Percentiles rank a stretch among this genome's conserved stretches.
Evolutionary conservation across 2,888 invertebrate species (phyloP).

Genomic region (Dione juno): DNA sequence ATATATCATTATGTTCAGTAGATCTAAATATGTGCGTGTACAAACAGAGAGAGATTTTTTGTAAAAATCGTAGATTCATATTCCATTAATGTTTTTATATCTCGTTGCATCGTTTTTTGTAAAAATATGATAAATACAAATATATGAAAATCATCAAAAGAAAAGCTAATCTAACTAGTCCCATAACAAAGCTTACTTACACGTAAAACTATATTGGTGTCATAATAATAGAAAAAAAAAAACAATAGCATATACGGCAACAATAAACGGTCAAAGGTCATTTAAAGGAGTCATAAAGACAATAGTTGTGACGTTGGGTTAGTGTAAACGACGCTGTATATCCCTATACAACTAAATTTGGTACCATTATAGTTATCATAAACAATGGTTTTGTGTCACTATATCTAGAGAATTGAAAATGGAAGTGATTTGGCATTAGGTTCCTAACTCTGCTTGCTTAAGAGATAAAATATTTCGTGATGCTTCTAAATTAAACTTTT

Average conservation of each 20-base stretch:
- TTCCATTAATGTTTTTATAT: too few species aligned
- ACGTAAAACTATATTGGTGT: slow-evolving; percentile 10
- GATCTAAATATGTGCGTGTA: too few species aligned
- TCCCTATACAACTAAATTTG: slow-evolving; percentile 5
- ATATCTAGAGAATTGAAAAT: not conserved
- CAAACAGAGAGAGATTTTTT: too few species aligned
- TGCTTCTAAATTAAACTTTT: too few species aligned
- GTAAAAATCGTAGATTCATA: too few species aligned
- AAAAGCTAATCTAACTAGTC: slow-evolving; percentile 14
- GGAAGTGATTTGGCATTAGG: not conserved
- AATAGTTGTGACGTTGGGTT: slow-evolving; percentile 54
- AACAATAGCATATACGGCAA: slow-evolving; percentile 55
- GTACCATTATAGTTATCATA: slow-evolving; percentile 1
- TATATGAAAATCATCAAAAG: too few species aligned
- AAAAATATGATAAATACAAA: too few species aligned
- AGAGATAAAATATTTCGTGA: too few species aligned
- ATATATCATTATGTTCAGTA: too few species aligned
- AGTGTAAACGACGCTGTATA: slow-evolving; percentile 30
- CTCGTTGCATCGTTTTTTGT: too few species aligned
- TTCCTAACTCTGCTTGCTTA: too few species aligned
- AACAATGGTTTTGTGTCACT: not conserved
- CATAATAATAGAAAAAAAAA: slow-evolving; percentile 30
- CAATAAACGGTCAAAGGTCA: slow-evolving; percentile 61
- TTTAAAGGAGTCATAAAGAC: slow-evolving; percentile 66
- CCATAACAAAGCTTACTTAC: slow-evolving; percentile 14